Percentiles rank a stretch among this genome's conserved stretches.
These are phyloP conservation scores for Dryobota labecula DNA, from an alignment of 2,888 invertebrate species.

Conservation along the genomic window DNA sequence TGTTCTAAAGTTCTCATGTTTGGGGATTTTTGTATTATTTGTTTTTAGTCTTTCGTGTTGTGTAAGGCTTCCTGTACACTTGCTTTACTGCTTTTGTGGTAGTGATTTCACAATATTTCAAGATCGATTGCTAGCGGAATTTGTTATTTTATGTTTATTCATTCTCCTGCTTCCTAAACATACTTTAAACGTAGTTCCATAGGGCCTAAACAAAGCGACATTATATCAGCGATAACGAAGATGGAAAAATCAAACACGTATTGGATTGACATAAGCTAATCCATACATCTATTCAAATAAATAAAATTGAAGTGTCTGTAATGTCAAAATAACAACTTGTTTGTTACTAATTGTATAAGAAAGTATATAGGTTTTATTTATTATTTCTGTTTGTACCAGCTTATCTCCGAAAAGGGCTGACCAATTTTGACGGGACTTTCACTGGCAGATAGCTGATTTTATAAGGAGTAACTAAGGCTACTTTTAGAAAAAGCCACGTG, in stretches of 20 bases:
- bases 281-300: too few species aligned
- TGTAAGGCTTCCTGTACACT: slow-evolving; percentile 28
- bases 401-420: too few species aligned
- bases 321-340: too few species aligned
- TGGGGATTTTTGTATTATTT: slow-evolving; percentile 50
- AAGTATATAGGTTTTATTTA: too few species aligned
- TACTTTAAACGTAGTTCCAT: not conserved
- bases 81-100: slow-evolving; percentile 17
- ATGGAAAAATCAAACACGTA: not conserved
- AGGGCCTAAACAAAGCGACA: not conserved
- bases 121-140: slow-evolving; percentile 12
- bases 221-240: not conserved
- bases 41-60: slow-evolving; percentile 20
- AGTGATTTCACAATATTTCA: not conserved
- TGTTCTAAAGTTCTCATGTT: slow-evolving; percentile 64
- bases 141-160: not conserved
- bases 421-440: too few species aligned
- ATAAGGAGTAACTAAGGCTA: too few species aligned
- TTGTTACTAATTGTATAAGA: too few species aligned
- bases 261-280: too few species aligned
- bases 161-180: not conserved
- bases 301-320: too few species aligned
- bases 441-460: too few species aligned
- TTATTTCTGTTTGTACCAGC: too few species aligned
- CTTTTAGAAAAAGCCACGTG: too few species aligned